Evolutionary conservation across 1,140 invertebrate species (phyloP), one percentile per base, ranked within the genome.

Genomic region (Cherax destructor): DNA sequence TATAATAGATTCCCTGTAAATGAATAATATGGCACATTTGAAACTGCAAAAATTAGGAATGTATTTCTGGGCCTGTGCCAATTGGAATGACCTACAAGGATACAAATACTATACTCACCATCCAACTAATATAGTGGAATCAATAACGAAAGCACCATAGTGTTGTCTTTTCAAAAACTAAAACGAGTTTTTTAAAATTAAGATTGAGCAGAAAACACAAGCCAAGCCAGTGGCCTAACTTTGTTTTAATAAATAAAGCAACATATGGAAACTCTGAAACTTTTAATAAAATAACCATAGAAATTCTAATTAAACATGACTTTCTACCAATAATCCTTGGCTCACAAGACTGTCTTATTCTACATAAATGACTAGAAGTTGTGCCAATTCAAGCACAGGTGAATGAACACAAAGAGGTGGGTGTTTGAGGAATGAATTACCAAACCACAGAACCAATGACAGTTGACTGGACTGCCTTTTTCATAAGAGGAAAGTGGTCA

Each of bases 341-440:
- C 5, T 74, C 7, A 74, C 9, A 24, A 74, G 69, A 52, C 61
- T 83, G 81, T n/a, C 24, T 56, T 83, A 83, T 41, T 24, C 81
- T 83, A 69, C 1, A 9, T 18, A 88, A 88, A 83, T 89, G 87
- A 89, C 87, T 89, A 89, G 87, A 89, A 74, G n/a, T 69, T 81
- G 86, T 89, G 79, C 79, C 80, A 76, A 61, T n/a, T 50, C 13
- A 41, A 83, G 65, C 87, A 89, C 87, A 76, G 18, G 69, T 77
- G 24, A 74, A 41, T 89, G 87, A 89, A 89, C 87, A 89, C 87
- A 89, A 83, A 83, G 83, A 89, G 87, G 87, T 89, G 87, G 87
- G 79, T 76, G 41, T 52, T 41, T 49, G 61, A 89, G 74, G 61
- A 61, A 30, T 24, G 52, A 87, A 87, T 56, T 76, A 76, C 13